Evolutionary conservation across 2,888 invertebrate species (phyloP), one percentile per base, ranked within the genome.

Genomic region (Watsonalla cultraria): DNA sequence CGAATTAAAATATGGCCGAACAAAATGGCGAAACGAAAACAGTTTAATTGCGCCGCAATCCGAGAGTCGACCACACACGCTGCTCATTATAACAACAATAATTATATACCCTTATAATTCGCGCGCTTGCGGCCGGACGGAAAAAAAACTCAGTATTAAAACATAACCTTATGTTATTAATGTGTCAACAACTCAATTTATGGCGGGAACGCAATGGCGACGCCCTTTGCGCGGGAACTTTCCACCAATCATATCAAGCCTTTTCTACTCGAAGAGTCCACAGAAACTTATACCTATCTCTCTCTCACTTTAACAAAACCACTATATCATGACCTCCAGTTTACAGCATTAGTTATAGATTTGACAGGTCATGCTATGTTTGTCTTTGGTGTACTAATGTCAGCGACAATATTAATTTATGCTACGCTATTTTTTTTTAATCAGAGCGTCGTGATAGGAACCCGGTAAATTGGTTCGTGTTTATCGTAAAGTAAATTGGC

Each of bases 121-220:
- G 89, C 88, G 85, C 82, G 81, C 76, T 72, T 65, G 74, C 74
- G 63, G 66, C 66, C 61, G 72, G 63, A 64, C 62, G 65, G 65
- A 65, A 76, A 76, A 87, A 86, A 85, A 84, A 80, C 76, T 74
- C 49, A 82, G 77, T 84, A 87, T 87, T 86, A 89, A 84, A 88
- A 88, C 87, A 86, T 88, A 88, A 87, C 86, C 84, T 88, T 77
- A 74, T 70, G 86, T 87, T 90, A 90, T 88, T 86, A 88, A 86
- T 83, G 89, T 90, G 90, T 90, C 91, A 90, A 91, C 91, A 91
- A 86, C 91, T 91, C 90, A 90, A 91, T 91, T 91, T 91, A 91
- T 91, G 85, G 90, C 87, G 88, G 83, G 83, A 87, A 87, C 70
- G 59, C 71, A 74, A 67, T 59, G 83, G 86, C 68, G 72, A 86